A percentile compares a stretch with the other conserved stretches of the same genome.
phyloP scores from a whole-genome alignment of 2,113 vertebrate genomes.

The Herpetotheres cachinnans region DNA sequence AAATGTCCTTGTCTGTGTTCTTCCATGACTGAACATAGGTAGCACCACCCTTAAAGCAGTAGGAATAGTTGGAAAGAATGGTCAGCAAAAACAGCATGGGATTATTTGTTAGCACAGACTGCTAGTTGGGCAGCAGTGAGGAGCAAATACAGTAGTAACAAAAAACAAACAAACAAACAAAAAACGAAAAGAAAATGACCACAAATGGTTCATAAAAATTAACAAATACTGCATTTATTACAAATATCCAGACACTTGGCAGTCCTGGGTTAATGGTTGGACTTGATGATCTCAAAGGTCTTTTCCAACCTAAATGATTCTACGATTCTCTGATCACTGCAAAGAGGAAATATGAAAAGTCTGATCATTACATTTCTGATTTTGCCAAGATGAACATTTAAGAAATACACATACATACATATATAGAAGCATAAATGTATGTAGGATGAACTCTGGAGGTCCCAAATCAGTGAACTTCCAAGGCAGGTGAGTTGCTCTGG shows the following conservation, averaged over 20 bases:
- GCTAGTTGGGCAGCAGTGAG: neutral
- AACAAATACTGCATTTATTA: neutral
- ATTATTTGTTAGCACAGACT: neutral
- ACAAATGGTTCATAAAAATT: neutral
- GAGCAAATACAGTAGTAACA: neutral
- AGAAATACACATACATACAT: neutral
- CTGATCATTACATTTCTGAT: neutral
- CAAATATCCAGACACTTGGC: neutral
- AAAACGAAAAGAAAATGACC: neutral
- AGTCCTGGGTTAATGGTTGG: too few relatives aligned
- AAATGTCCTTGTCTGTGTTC: neutral
- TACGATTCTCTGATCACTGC: neutral
- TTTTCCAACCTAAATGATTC: too few relatives aligned
- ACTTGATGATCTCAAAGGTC: too few relatives aligned
- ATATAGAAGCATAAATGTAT: neutral
- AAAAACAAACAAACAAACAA: neutral
- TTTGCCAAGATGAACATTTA: neutral
- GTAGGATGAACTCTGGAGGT: neutral
- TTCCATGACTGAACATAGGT: neutral
- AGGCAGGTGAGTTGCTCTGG: neutral
- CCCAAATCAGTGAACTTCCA: neutral
- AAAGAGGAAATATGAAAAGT: neutral
- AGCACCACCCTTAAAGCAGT: neutral
- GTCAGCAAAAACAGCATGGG: neutral
- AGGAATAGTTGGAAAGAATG: neutral